These are phyloP conservation scores for Pachypanchax playfairii DNA, from an alignment of 2,113 vertebrate genomes.

Conservation along the genomic window DNA sequence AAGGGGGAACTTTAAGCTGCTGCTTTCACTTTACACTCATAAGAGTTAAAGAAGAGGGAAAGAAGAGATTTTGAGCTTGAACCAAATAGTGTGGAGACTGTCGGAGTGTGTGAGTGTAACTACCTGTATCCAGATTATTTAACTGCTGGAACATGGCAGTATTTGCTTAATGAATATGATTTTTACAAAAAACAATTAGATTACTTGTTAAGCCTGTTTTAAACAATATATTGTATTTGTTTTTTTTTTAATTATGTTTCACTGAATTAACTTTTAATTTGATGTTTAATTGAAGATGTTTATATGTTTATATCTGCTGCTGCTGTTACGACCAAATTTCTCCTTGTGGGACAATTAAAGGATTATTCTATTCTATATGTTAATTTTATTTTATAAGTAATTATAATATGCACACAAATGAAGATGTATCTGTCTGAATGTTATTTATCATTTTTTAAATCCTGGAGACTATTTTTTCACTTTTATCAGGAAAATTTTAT, in stretches of 20 bases:
- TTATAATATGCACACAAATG: not conserved
- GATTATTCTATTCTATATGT: too few relatives aligned
- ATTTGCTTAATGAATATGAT: not conserved
- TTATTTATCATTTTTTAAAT: not conserved
- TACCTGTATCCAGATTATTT: not conserved
- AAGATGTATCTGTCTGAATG: not conserved
- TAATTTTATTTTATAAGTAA: too few relatives aligned
- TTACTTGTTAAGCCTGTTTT: too few relatives aligned
- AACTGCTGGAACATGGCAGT: not conserved
- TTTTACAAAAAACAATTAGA: not conserved
- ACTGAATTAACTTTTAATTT: too few relatives aligned
- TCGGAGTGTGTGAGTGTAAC: constrained; percentile 59
- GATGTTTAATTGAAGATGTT: too few relatives aligned
- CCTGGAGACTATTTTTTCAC: not conserved
- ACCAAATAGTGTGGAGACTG: constrained; percentile 18
- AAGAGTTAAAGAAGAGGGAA: constrained; percentile 33
- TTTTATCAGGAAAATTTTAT: not conserved
- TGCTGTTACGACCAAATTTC: too few relatives aligned
- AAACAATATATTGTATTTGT: too few relatives aligned
- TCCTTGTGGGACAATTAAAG: too few relatives aligned
- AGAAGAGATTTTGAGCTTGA: constrained; percentile 39
- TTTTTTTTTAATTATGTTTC: too few relatives aligned
- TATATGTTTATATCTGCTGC: too few relatives aligned
- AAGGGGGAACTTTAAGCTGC: constrained; percentile 62
- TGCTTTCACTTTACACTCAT: constrained; percentile 38